Evolutionary conservation across 2,888 invertebrate genomes (phyloP).

Genomic region (Ophioninae sp.): DNA sequence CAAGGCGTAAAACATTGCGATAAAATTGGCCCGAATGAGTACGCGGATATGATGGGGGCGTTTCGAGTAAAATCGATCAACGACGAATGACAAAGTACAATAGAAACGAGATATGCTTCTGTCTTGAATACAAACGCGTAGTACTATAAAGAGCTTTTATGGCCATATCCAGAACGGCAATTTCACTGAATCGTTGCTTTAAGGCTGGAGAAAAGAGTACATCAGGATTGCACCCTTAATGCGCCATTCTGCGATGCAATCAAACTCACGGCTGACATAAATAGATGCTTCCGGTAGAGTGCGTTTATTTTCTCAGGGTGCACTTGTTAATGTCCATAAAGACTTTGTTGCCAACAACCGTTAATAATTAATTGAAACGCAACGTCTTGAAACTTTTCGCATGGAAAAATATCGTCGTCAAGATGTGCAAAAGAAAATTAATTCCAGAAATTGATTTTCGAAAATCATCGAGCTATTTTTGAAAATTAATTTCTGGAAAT

Average conservation of each 20-base stretch:
- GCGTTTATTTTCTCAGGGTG: constrained; percentile 4
- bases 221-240: constrained; percentile 31
- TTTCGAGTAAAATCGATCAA: constrained; percentile 28
- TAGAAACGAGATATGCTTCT: constrained; percentile 13
- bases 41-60: background rate
- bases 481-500: too few relatives aligned
- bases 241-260: constrained; percentile 42
- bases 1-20: background rate
- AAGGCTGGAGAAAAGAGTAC: constrained; percentile 26
- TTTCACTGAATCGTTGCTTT: constrained; percentile 15
- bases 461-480: too few relatives aligned
- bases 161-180: background rate
- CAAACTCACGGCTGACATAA: constrained; percentile 45
- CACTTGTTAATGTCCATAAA: background rate
- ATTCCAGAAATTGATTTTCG: background rate
- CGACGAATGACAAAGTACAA: constrained; percentile 18
- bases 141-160: constrained; percentile 22
- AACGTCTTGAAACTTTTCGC: too few relatives aligned
- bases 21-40: background rate
- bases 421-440: background rate
- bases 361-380: background rate
- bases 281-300: constrained; percentile 28
- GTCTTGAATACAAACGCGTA: constrained; percentile 3
- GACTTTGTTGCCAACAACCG: background rate
- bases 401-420: too few relatives aligned